Percentiles rank a stretch among this genome's conserved stretches.
phyloP scores from a whole-genome alignment of 1,140 invertebrate species.

The Nephotettix cincticeps region DNA sequence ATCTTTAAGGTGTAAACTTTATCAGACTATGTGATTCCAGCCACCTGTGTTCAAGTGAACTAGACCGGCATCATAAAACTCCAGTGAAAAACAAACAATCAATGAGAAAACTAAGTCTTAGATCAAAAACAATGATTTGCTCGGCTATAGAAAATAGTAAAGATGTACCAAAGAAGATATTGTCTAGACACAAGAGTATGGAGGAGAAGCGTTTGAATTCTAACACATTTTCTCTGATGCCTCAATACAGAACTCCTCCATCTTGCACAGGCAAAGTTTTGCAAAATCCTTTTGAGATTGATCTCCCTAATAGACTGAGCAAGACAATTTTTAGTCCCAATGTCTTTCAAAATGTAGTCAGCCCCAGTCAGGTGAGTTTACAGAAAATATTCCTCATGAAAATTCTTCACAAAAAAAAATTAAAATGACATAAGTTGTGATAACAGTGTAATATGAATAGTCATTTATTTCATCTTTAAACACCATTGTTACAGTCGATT shows the following conservation, averaged over 20 bases:
- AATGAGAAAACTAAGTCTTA: not conserved
- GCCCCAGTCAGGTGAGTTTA: conserved; percentile 8
- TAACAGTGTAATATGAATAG: too few relatives aligned
- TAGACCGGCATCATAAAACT: not conserved
- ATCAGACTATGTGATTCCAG: not conserved
- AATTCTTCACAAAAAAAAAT: too few relatives aligned
- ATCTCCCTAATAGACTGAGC: not conserved
- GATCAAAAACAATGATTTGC: conserved; percentile 7
- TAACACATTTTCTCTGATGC: conserved; percentile 8
- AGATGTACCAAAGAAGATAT: not conserved
- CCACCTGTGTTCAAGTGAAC: not conserved
- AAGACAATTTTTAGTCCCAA: conserved; percentile 4
- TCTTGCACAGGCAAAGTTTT: not conserved
- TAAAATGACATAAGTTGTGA: too few relatives aligned
- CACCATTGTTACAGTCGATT: too few relatives aligned
- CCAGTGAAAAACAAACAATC: not conserved
- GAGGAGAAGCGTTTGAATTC: not conserved
- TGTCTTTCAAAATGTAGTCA: not conserved
- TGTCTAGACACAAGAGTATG: not conserved
- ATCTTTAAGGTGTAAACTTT: not conserved
- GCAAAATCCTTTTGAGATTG: not conserved
- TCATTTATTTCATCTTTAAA: too few relatives aligned
- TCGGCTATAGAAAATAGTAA: not conserved
- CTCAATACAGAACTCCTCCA: not conserved
- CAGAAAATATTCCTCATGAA: too few relatives aligned